Evolutionary conservation across 2,888 invertebrate genomes (phyloP).

Genomic region (Cosmopolites sordidus): DNA sequence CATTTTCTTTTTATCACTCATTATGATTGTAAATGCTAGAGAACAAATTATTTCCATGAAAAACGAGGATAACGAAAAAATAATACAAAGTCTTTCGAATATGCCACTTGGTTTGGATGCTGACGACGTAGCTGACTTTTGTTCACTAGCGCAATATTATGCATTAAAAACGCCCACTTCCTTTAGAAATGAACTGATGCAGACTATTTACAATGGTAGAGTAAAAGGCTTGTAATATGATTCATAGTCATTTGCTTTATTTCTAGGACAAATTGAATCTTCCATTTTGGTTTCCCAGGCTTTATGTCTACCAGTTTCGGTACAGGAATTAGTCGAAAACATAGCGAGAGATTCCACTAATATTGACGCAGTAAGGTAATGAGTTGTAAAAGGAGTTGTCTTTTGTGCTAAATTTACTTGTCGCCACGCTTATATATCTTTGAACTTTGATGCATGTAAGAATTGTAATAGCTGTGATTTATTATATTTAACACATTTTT

Average conservation of each 20-base stretch:
- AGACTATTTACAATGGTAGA: constrained; percentile 53
- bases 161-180: constrained; percentile 88
- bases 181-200: constrained; percentile 78
- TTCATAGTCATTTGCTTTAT: background rate
- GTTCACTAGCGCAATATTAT: constrained; percentile 94
- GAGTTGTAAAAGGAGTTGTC: no score
- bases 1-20: constrained; percentile 89
- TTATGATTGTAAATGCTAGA: constrained; percentile 91
- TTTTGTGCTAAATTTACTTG: no score
- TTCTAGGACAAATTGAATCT: constrained; percentile 31
- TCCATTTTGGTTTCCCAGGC: constrained; percentile 65
- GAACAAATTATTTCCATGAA: constrained; percentile 79
- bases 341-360: constrained; percentile 62
- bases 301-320: constrained; percentile 93
- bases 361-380: constrained; percentile 52
- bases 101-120: constrained; percentile 86
- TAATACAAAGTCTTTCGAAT: constrained; percentile 63
- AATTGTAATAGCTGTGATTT: no score
- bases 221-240: background rate
- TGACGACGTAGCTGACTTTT: constrained; percentile 95
- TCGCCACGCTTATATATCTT: no score
- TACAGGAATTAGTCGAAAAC: constrained; percentile 86
- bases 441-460: no score
- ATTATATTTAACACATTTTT: no score
- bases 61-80: constrained; percentile 63